Base-by-base conservation (phyloP, 2,797 vertebrate genomes). In the Galaxias olidus region DNA sequence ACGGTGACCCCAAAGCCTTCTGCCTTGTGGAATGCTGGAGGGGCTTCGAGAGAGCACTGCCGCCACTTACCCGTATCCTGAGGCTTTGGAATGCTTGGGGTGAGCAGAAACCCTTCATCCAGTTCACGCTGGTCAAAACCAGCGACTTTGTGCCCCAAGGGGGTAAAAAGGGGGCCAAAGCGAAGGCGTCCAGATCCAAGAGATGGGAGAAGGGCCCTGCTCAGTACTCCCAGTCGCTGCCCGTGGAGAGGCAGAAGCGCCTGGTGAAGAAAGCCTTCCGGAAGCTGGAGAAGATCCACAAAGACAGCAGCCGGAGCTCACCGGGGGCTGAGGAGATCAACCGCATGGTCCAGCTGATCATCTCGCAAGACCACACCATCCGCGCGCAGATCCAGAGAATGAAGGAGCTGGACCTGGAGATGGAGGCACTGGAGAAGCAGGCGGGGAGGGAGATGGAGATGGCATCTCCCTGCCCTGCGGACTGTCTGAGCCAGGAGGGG, bases 61-160 rank as follows among this genome's bases (percentile, higher is more conserved):
- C 96, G 13, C 96, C 97, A 0, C 89, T 95, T 11, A 97, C 95
- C 30, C 94, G 95, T 67, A 96, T 99, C 71, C 85, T 98, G 56
- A 91, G 95, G 70, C 91, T 99, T 42, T 99, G 96, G 94, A 93
- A 92, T 9, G 94, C 95, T 0, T 98, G 97, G 97, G 96, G 96
- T 0, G 94, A 96, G 48, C 94, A 99, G 77, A 93, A 90, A 66
- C 81, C 92, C 50, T 94, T 93, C 56, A 91, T 98, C 80, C 90
- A 93, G 59, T 98, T 99, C 63, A 84, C 94, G 12, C 77, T 99
- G 10, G 89, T 98, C 12, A 97, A 95, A 84, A 89, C 91, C 60
- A 93, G 92, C 52, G 94, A 96, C 57, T 95, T 95, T 59, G 90
- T 94, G n/a, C 91, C 93, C 0, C 90, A 91, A 73, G 89, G 92